These are phyloP conservation scores for Drosophila tristis DNA, from an alignment of 1,140 invertebrate species.

Conservation along the genomic window DNA sequence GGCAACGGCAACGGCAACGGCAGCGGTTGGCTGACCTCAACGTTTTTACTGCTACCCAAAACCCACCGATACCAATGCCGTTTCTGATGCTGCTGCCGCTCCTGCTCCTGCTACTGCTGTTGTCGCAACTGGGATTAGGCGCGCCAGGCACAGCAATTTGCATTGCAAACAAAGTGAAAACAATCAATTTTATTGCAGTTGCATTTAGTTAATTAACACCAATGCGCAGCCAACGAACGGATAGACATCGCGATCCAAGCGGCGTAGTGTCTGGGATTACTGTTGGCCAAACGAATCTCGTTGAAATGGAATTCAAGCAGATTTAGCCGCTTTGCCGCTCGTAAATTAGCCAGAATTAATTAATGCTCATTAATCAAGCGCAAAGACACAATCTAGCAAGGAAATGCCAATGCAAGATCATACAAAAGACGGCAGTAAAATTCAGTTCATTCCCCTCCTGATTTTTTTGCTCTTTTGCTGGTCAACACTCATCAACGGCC, in stretches of 20 bases:
- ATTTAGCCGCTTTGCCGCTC: conserved; percentile 14
- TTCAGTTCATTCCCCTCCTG: conserved; percentile 17
- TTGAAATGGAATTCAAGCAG: conserved; percentile 27
- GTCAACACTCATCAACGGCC: conserved; percentile 30
- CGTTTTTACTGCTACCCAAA: conserved; percentile 32
- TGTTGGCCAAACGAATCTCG: conserved; percentile 46
- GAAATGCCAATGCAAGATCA: conserved; percentile 56
- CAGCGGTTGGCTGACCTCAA: conserved; percentile 59
- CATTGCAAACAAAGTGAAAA: conserved; percentile 83
- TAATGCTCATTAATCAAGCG: conserved; percentile 76
- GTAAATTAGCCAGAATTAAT: conserved; percentile 79
- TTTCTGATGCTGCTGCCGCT: too few species aligned
- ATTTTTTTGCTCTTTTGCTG: conserved; percentile 3
- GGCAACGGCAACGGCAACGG: too few species aligned
- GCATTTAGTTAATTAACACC: conserved; percentile 83
- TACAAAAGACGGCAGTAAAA: conserved; percentile 53
- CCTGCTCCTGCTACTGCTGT: too few species aligned
- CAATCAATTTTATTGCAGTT: conserved; percentile 83
- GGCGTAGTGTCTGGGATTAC: conserved; percentile 2
- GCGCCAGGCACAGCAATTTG: conserved; percentile 73
- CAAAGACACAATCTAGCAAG: conserved; percentile 50
- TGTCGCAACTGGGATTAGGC: conserved; percentile 61
- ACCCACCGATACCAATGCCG: too few species aligned
- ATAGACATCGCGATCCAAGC: conserved; percentile 12
- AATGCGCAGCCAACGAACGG: conserved; percentile 49